Percentiles rank a stretch among this genome's conserved stretches.
Conservation (phyloP, 2,797 vertebrate genomes). For the Lemur catta region DNA sequence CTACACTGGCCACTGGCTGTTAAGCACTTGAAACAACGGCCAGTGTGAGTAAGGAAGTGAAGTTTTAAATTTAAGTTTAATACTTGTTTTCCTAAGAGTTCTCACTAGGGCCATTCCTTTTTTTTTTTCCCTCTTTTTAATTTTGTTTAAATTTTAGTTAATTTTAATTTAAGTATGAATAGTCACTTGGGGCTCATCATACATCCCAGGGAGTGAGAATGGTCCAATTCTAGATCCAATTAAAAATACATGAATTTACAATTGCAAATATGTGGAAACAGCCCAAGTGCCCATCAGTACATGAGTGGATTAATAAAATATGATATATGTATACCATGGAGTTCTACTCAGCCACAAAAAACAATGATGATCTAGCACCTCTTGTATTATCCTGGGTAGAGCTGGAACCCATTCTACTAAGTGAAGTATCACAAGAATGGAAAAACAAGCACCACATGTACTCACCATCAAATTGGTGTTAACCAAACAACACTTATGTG, state of each 20-base stretch:
- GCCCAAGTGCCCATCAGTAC: too few species aligned
- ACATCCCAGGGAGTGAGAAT: neutral
- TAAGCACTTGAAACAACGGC: neutral
- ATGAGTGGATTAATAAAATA: too few species aligned
- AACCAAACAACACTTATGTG: too few species aligned
- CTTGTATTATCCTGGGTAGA: too few species aligned
- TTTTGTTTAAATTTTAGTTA: neutral
- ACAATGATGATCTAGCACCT: too few species aligned
- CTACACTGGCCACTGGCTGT: neutral
- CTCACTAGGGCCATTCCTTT: neutral
- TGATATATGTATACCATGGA: too few species aligned
- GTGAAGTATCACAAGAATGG: too few species aligned
- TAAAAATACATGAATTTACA: neutral
- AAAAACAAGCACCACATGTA: too few species aligned
- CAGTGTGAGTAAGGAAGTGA: neutral
- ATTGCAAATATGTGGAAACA: neutral
- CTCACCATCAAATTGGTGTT: too few species aligned
- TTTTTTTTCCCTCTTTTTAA: neutral
- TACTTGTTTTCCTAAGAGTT: neutral
- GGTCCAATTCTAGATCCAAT: neutral
- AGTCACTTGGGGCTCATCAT: neutral
- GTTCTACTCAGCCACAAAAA: too few species aligned
- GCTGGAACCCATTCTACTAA: too few species aligned
- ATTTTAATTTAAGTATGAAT: neutral
- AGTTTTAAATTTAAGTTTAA: neutral